Conservation (phyloP, 2,113 vertebrate genomes). For the Dasyprocta punctata region DNA sequence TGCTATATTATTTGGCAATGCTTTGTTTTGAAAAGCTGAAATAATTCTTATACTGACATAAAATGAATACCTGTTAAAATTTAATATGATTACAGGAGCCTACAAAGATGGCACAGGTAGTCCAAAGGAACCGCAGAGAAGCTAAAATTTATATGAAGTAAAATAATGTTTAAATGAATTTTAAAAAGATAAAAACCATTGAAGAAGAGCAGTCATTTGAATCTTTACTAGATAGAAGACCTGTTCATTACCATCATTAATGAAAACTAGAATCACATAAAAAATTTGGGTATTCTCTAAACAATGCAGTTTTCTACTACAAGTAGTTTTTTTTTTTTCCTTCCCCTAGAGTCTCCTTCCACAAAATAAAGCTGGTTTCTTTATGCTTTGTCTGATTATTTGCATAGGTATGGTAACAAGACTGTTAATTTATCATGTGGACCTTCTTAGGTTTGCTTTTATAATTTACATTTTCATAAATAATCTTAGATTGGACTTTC, state of each 20-base stretch:
- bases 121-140: neutral
- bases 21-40: conserved; percentile 9
- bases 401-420: neutral
- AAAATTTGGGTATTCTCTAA: neutral
- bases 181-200: neutral
- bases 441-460: neutral
- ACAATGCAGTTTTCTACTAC: neutral
- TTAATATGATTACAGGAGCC: neutral
- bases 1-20: neutral
- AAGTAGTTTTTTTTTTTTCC: neutral
- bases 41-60: neutral
- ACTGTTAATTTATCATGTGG: neutral
- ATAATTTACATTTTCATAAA: neutral
- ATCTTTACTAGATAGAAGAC: neutral
- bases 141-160: neutral
- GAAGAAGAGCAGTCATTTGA: neutral
- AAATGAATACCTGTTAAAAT: conserved; percentile 17
- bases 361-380: neutral
- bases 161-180: conserved; percentile 9
- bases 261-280: neutral
- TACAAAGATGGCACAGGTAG: neutral
- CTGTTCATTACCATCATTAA: neutral
- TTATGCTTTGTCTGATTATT: neutral
- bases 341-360: rapidly evolving
- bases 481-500: neutral